Percentiles rank a stretch among this genome's conserved stretches.
These are phyloP conservation scores for Drosophila nigricruria DNA, from an alignment of 2,888 invertebrate species.

Conservation along the genomic window DNA sequence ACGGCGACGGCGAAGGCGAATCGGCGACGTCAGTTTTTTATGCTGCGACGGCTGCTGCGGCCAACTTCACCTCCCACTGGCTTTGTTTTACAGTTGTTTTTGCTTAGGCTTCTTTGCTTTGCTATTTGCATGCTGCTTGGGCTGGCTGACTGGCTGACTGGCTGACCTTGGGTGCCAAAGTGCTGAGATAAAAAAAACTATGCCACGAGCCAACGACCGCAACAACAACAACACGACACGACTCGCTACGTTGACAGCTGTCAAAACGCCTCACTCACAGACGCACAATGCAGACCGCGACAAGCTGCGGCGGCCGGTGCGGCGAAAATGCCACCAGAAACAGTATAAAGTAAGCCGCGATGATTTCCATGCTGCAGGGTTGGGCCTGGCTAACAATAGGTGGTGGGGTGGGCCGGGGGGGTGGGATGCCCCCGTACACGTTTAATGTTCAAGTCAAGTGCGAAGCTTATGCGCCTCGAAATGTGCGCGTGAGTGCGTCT, in stretches of 20 bases:
- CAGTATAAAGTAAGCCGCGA: conserved; percentile 57
- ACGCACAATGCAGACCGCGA: conserved; percentile 47
- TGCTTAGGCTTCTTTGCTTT: conserved; percentile 51
- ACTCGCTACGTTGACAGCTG: conserved; percentile 70
- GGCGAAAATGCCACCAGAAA: conserved; percentile 34
- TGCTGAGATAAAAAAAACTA: conserved; percentile 74
- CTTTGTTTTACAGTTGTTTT: conserved; percentile 50
- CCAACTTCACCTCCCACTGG: conserved; percentile 5
- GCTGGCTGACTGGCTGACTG: conserved; percentile 22
- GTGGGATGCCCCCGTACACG: too few species aligned
- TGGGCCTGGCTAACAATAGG: background rate
- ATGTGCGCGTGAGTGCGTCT: conserved; percentile 66
- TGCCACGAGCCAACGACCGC: conserved; percentile 57
- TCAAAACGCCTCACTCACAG: conserved; percentile 61
- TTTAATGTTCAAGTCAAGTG: conserved; percentile 80
- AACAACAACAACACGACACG: conserved; percentile 26
- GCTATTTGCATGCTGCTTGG: conserved; percentile 68
- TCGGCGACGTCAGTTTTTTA: conserved; percentile 61
- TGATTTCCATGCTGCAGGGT: conserved; percentile 52
- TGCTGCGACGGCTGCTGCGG: conserved; percentile 29
- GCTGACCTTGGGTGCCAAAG: conserved; percentile 73
- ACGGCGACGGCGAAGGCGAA: conserved; percentile 43
- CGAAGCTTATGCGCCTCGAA: conserved; percentile 72
- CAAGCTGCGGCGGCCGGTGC: conserved; percentile 49
- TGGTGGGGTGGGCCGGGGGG: too few species aligned